Base-by-base conservation (phyloP, 2,888 invertebrate genomes). In the Callyntrura guangdongensis region DNA sequence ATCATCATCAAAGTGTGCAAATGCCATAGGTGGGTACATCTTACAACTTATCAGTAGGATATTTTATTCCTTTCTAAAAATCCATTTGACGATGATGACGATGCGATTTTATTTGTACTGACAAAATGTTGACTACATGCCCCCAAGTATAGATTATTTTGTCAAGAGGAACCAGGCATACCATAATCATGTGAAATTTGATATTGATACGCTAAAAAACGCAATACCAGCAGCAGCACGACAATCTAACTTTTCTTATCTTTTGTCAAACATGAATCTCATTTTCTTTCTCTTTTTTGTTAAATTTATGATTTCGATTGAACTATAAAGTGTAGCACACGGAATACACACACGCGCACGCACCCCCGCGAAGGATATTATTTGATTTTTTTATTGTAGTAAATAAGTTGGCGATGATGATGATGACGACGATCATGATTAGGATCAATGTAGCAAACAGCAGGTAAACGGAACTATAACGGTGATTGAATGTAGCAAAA, bases 241-340 rank as follows among this genome's bases (percentile, higher is more conserved):
- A 61, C 61, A 61, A 17, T 2, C 8, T 17, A 61, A 8, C 61
- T n/a, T n/a, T n/a, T n/a, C 20, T 17, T 3, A 25, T 17, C 9
- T 49, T 74, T 74, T 49, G 14, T 36, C 36, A 36, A 36, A 49
- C 64, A 69, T 36, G 69, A 69, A 69, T 36, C 53, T 53, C 53
- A 11, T 53, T 53, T 53, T 53, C n/a, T 53, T 61, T 61, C 74
- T 74, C 49, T 25, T 74, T 74, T 74, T 49, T 49, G 36, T 36
- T 47, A 74, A 74, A 69, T 74, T 74, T 74, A 74, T 74, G 47
- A 74, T 20, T 74, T 74, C 74, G 47, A 74, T 47, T 49, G 74
- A 74, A 49, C 5, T 74, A 49, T 47, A 74, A 0, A n/a, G 69
- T 11, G 14, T n/a, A 17, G 3, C 17, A 47, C n/a, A 49, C 17